Percentiles rank a stretch among this genome's conserved stretches.
These are phyloP conservation scores for Ptychodera flava DNA, from an alignment of 35 echinoderm and acorn worm genomes.

Conservation along the genomic window DNA sequence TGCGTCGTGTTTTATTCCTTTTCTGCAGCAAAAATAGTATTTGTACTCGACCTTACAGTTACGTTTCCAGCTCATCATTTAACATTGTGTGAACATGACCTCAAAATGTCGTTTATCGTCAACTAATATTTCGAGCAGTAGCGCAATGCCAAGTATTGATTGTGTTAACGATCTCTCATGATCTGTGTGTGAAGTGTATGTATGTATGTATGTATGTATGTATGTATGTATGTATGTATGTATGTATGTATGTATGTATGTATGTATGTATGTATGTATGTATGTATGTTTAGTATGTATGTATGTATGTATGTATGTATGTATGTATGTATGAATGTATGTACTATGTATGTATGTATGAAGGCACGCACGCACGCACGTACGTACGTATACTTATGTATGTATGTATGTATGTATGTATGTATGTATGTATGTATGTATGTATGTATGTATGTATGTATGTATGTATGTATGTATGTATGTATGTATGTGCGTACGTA, in stretches of 20 bases:
- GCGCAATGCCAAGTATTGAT: too few relatives aligned
- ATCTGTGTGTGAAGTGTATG: too few relatives aligned
- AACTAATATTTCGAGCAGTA: too few relatives aligned
- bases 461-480: slow-evolving; percentile 2
- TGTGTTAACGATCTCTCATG: too few relatives aligned
- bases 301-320: slow-evolving; percentile 2
- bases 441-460: slow-evolving; percentile 2
- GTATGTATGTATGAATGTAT: background rate
- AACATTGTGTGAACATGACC: too few relatives aligned
- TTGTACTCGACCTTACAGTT: too few relatives aligned
- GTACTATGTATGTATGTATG: background rate
- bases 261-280: background rate
- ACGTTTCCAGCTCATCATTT: too few relatives aligned
- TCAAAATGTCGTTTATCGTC: too few relatives aligned
- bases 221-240: slow-evolving; percentile 2
- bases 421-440: background rate
- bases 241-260: background rate
- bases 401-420: slow-evolving; percentile 2
- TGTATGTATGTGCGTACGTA: background rate
- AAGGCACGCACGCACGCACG: background rate
- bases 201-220: slow-evolving; percentile 2
- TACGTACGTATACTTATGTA: background rate
- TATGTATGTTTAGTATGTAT: background rate
- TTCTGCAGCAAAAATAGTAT: too few relatives aligned
- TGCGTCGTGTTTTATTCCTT: too few relatives aligned